Evolutionary conservation across 2,888 invertebrate species (phyloP).

Genomic region (Drosophila mulleri): DNA sequence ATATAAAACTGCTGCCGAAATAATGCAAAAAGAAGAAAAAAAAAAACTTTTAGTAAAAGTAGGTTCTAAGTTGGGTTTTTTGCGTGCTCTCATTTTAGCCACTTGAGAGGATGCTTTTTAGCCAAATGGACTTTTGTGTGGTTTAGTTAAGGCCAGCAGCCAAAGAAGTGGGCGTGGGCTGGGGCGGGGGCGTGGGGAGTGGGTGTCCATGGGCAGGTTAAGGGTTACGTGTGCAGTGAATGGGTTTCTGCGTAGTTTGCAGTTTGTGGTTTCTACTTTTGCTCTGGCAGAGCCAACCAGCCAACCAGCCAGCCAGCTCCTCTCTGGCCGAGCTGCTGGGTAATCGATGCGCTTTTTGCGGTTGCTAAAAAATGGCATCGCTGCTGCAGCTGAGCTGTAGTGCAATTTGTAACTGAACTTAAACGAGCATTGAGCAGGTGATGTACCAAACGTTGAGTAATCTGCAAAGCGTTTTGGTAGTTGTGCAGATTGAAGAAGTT

Average conservation of each 20-base stretch:
- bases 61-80: slow-evolving; percentile 12
- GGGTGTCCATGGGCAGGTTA: slow-evolving; percentile 1
- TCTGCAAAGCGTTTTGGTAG: not conserved
- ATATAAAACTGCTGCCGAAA: slow-evolving; percentile 46
- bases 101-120: slow-evolving; percentile 48
- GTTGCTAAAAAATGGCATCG: slow-evolving; percentile 23
- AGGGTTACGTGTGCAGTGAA: slow-evolving; percentile 41
- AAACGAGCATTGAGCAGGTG: slow-evolving; percentile 23
- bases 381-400: slow-evolving; percentile 10
- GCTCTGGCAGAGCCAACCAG: not conserved
- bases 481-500: not conserved
- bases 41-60: slow-evolving; percentile 13
- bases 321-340: slow-evolving; percentile 9
- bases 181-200: not conserved
- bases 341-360: slow-evolving; percentile 57
- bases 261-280: slow-evolving; percentile 54
- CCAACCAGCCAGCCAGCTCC: not conserved
- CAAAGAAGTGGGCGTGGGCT: slow-evolving; percentile 1
- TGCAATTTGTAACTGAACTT: slow-evolving; percentile 29
- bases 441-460: slow-evolving; percentile 17
- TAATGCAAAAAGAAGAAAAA: not conserved
- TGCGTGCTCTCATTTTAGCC: slow-evolving; percentile 22
- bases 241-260: slow-evolving; percentile 52
- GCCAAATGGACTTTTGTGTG: slow-evolving; percentile 54
- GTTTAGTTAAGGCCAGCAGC: slow-evolving; percentile 32